Conservation (phyloP, 2,888 invertebrate species). For the Phlogophora meticulosa region DNA sequence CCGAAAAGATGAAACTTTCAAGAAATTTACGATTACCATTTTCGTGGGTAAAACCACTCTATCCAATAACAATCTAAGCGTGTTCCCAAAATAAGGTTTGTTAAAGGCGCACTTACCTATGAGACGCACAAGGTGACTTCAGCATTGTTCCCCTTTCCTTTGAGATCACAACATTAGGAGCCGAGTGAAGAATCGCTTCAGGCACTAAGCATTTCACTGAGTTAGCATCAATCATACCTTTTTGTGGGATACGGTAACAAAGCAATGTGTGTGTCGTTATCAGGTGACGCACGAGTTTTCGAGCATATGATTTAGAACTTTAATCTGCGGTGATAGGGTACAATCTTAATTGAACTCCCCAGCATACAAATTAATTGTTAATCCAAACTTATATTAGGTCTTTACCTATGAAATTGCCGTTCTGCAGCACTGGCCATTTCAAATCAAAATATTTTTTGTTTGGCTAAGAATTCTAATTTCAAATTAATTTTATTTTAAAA, state of each 20-base stretch:
- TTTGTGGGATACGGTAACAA: slow-evolving; percentile 61
- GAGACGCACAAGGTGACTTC: slow-evolving; percentile 14
- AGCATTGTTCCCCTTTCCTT: slow-evolving; percentile 48
- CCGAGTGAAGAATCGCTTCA: slow-evolving; percentile 61
- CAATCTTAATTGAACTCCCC: slow-evolving; percentile 4
- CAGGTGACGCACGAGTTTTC: slow-evolving; percentile 19
- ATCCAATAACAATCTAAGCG: slow-evolving; percentile 15
- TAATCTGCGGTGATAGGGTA: slow-evolving; percentile 2
- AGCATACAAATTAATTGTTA: background rate
- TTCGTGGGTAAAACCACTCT: slow-evolving; percentile 16
- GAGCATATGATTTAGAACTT: slow-evolving; percentile 24
- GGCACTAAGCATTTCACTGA: slow-evolving; percentile 49
- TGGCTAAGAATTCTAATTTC: too few species aligned
- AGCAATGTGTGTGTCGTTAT: slow-evolving; percentile 44
- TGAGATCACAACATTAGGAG: slow-evolving; percentile 59
- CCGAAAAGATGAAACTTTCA: too few species aligned
- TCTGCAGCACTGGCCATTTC: too few species aligned
- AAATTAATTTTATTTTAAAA: too few species aligned
- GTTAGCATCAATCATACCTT: slow-evolving; percentile 69
- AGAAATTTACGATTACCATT: too few species aligned
- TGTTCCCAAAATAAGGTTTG: slow-evolving; percentile 20
- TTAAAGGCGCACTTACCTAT: background rate
- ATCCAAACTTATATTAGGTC: too few species aligned
- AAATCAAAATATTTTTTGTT: too few species aligned
- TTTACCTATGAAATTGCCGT: too few species aligned